Conservation (phyloP, 2,888 invertebrate species). For the Auanema sp. region DNA sequence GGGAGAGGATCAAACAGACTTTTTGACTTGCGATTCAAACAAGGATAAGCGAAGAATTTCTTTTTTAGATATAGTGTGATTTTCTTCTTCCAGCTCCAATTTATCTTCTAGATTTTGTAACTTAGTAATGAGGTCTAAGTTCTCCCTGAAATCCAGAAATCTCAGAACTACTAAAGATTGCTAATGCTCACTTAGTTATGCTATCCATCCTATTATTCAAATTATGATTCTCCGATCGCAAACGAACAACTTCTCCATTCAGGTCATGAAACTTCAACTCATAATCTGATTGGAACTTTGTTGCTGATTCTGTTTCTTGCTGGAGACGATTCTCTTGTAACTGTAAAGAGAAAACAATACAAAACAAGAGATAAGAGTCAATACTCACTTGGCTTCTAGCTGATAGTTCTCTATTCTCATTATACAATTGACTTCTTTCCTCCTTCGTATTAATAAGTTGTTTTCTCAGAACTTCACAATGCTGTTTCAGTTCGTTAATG, state of each 20-base stretch:
- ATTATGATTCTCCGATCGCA: conserved; percentile 12
- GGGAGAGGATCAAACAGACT: conserved; percentile 15
- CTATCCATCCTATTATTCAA: conserved; percentile 8
- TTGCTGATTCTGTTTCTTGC: conserved; percentile 15
- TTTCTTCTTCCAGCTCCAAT: conserved; percentile 35
- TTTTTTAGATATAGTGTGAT: conserved; percentile 26
- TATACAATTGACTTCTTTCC: conserved; percentile 28
- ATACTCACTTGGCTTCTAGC: conserved; percentile 12
- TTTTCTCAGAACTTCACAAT: conserved; percentile 42
- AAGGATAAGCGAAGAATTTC: conserved; percentile 29
- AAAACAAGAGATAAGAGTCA: too few species aligned
- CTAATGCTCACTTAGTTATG: not conserved
- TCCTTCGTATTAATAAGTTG: conserved; percentile 46
- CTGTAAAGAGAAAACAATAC: conserved; percentile 2
- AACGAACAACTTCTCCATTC: conserved; percentile 3
- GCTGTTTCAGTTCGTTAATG: conserved; percentile 38
- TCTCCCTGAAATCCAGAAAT: conserved; percentile 24
- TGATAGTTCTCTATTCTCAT: conserved; percentile 15
- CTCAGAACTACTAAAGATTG: not conserved
- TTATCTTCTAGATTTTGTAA: conserved; percentile 36
- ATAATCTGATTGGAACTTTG: conserved; percentile 12
- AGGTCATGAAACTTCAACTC: conserved; percentile 13
- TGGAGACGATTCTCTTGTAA: conserved; percentile 16
- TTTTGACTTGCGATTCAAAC: conserved; percentile 39
- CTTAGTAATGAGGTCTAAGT: conserved; percentile 35